Percentiles rank a stretch among this genome's conserved stretches.
Conservation (phyloP, 2,113 vertebrate species). For the Gopherus flavomarginatus region DNA sequence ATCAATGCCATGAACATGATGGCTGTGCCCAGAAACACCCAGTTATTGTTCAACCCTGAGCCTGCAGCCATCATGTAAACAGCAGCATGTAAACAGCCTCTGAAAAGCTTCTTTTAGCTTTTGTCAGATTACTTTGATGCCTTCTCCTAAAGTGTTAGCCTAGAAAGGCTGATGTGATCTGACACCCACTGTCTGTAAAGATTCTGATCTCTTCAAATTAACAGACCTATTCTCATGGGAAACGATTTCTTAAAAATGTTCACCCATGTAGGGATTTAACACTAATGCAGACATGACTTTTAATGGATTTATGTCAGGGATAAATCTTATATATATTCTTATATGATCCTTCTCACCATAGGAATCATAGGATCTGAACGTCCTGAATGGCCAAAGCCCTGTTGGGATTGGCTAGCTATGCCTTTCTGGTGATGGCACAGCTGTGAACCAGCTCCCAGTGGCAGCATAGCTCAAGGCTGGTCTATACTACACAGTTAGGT, state of each 20-base stretch:
- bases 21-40: accelerated
- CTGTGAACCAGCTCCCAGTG: background rate
- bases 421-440: background rate
- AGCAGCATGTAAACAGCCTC: background rate
- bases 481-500: no score
- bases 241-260: background rate
- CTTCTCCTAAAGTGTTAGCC: background rate
- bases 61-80: background rate
- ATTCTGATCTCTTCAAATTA: background rate
- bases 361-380: background rate
- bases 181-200: accelerated
- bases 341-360: background rate
- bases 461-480: background rate
- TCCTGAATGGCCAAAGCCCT: background rate
- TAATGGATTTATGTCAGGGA: background rate
- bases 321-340: background rate
- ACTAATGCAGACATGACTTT: background rate
- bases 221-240: background rate
- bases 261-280: background rate
- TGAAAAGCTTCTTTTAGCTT: background rate
- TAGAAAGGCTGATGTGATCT: background rate
- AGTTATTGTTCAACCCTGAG: background rate
- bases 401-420: accelerated
- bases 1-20: no score
- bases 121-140: background rate